Conservation (phyloP, 2,888 invertebrate genomes). For the Scaptomyza tumidula region DNA sequence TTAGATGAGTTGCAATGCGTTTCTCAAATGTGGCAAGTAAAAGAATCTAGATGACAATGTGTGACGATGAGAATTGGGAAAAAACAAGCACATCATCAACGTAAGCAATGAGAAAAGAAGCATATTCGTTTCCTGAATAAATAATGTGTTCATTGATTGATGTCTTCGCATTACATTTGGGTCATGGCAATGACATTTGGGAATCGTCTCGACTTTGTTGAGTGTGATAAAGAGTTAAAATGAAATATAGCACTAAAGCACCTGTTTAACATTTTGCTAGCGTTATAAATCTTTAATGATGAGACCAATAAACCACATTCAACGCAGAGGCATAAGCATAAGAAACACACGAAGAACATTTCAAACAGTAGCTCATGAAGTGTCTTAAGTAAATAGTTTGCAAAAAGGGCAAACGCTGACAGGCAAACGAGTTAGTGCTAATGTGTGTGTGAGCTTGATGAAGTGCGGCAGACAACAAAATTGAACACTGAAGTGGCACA, state of each 20-base stretch:
- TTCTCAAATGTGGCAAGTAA: neutral
- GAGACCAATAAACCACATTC: too few species aligned
- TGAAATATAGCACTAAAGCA: neutral
- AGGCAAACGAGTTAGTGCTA: neutral
- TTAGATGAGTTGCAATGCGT: conserved; percentile 14
- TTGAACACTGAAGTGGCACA: conserved; percentile 37
- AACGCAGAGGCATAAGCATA: too few species aligned
- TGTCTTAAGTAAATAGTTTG: conserved; percentile 1
- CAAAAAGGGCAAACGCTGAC: neutral
- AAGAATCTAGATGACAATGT: neutral
- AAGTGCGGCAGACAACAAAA: conserved; percentile 34
- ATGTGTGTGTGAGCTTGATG: conserved; percentile 20
- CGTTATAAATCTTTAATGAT: neutral
- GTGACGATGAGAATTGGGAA: neutral
- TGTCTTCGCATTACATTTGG: neutral
- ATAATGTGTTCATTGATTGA: too few species aligned
- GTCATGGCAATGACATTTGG: neutral
- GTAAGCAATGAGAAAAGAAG: neutral
- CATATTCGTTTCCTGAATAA: neutral
- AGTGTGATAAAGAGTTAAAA: neutral
- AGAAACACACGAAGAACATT: neutral
- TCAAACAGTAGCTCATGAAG: conserved; percentile 15
- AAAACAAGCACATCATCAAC: neutral
- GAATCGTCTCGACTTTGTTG: too few species aligned
- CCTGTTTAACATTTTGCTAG: neutral